Evolutionary conservation across 2,888 invertebrate species (phyloP).

Genomic region (Nemapogon koenigi): DNA sequence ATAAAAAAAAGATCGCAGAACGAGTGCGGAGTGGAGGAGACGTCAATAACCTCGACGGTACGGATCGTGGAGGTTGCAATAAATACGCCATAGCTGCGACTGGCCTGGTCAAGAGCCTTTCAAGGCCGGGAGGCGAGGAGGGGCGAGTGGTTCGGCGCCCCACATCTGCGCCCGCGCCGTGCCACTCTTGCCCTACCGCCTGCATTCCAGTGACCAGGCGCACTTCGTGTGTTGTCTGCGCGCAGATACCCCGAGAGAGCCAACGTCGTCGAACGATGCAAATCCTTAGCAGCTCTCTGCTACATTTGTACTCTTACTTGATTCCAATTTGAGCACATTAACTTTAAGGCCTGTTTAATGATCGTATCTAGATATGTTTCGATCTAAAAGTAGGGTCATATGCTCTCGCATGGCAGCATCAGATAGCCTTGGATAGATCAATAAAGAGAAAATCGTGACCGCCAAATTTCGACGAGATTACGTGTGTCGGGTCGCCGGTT

Average conservation of each 20-base stretch:
- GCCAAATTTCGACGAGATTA: slow-evolving; percentile 39
- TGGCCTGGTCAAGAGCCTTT: slow-evolving; percentile 65
- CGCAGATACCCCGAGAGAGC: too few species aligned
- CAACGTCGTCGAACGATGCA: too few species aligned
- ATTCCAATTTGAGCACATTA: too few species aligned
- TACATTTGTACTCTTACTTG: too few species aligned
- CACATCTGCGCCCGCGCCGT: slow-evolving; percentile 44
- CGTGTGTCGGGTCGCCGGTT: slow-evolving; percentile 39
- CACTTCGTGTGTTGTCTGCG: too few species aligned
- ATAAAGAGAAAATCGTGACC: slow-evolving; percentile 41
- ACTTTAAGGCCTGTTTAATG: too few species aligned
- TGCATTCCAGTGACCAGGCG: slow-evolving; percentile 45
- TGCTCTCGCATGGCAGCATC: too few species aligned
- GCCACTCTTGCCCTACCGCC: slow-evolving; percentile 40
- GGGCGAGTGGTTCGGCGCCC: slow-evolving; percentile 41
- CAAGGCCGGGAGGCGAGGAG: slow-evolving; percentile 61
- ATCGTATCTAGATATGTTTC: too few species aligned
- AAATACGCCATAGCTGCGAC: slow-evolving; percentile 56
- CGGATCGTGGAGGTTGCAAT: slow-evolving; percentile 62
- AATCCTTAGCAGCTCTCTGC: too few species aligned
- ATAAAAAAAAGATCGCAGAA: slow-evolving; percentile 38
- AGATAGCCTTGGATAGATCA: slow-evolving; percentile 14
- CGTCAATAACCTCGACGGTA: slow-evolving; percentile 59
- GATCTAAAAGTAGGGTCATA: too few species aligned
- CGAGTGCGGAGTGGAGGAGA: slow-evolving; percentile 18